Conservation (phyloP, 2,888 invertebrate species). For the Athrips mouffetella region DNA sequence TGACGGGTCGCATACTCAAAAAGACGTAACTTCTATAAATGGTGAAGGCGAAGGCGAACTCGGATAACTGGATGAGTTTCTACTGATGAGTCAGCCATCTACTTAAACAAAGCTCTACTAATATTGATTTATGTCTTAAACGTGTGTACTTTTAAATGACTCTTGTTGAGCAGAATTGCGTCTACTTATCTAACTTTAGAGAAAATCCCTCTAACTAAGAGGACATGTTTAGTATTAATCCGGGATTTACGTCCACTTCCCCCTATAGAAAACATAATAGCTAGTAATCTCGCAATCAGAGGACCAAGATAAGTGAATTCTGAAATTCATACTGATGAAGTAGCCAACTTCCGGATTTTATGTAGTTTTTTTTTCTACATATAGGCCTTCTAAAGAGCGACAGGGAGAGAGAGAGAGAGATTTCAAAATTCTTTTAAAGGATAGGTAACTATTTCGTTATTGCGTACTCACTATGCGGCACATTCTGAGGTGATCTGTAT, state of each 20-base stretch:
- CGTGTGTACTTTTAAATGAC: not conserved
- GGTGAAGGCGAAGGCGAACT: slow-evolving; percentile 19
- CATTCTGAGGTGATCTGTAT: no score
- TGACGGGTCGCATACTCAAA: slow-evolving; percentile 15
- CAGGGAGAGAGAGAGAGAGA: no score
- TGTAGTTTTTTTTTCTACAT: no score
- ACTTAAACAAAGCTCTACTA: slow-evolving; percentile 13
- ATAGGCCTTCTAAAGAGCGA: no score
- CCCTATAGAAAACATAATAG: slow-evolving; percentile 21
- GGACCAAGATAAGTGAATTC: slow-evolving; percentile 10
- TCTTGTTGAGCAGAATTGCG: slow-evolving; percentile 7
- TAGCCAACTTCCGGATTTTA: not conserved
- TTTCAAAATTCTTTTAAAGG: no score
- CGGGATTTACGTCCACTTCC: slow-evolving; percentile 28
- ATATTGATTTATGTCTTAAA: slow-evolving; percentile 19
- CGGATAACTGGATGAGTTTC: slow-evolving; percentile 17
- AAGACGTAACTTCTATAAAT: slow-evolving; percentile 29
- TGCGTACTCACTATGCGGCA: no score
- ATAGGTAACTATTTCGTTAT: no score
- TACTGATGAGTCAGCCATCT: slow-evolving; percentile 22
- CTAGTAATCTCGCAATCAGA: slow-evolving; percentile 21
- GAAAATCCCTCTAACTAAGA: slow-evolving; percentile 20
- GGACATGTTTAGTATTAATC: slow-evolving; percentile 30
- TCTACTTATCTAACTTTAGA: slow-evolving; percentile 13
- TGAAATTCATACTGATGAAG: not conserved